These are phyloP conservation scores for Chelon auratus DNA, from an alignment of 2,797 vertebrate species.

Conservation along the genomic window DNA sequence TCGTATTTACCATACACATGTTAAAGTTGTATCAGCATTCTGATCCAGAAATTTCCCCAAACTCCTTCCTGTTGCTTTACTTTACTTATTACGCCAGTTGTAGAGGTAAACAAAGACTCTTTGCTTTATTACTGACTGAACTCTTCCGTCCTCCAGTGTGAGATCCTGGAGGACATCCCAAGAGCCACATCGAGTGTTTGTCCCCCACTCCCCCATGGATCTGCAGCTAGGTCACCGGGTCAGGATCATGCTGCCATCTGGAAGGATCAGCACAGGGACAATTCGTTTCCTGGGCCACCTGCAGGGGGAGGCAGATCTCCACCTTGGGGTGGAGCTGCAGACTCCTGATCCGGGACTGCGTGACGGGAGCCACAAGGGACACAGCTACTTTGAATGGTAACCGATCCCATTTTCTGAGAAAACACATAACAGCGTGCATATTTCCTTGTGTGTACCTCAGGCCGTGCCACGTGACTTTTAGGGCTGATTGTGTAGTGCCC, in stretches of 20 bases:
- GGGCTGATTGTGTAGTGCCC: not conserved
- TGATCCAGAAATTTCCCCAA: too few relatives aligned
- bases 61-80: too few relatives aligned
- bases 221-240: constrained; percentile 84
- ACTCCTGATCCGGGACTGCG: constrained; percentile 69
- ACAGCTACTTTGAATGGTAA: constrained; percentile 85
- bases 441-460: not conserved
- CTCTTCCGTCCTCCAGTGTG: constrained; percentile 48
- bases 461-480: constrained; percentile 4
- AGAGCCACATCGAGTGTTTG: constrained; percentile 77
- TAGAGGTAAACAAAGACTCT: not conserved
- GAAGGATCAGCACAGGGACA: constrained; percentile 81
- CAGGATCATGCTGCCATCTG: constrained; percentile 82
- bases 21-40: too few relatives aligned
- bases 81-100: too few relatives aligned
- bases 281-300: constrained; percentile 81
- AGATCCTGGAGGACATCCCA: constrained; percentile 61
- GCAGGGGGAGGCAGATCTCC: constrained; percentile 79
- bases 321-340: constrained; percentile 85
- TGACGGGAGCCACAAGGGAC: constrained; percentile 72
- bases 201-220: constrained; percentile 85
- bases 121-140: not conserved
- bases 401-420: constrained; percentile 16
- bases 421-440: not conserved
- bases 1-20: too few relatives aligned